Evolutionary conservation across 1,140 invertebrate genomes (phyloP).

Genomic region (Zelostemma sp.): DNA sequence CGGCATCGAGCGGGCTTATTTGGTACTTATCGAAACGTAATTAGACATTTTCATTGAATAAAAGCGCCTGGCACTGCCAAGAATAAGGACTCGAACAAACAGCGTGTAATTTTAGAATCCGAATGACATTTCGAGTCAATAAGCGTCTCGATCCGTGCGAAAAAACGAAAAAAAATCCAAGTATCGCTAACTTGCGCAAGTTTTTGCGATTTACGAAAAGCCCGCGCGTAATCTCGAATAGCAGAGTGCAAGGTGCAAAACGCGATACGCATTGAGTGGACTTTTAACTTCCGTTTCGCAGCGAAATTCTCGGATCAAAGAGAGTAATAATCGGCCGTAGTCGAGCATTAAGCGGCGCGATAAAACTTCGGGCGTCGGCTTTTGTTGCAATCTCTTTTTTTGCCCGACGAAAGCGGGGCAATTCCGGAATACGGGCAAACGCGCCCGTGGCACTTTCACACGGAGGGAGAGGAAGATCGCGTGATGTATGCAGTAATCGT

Average conservation of each 20-base stretch:
- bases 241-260: background rate
- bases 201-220: background rate
- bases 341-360: conserved; percentile 6
- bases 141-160: background rate
- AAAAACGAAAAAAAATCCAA: background rate
- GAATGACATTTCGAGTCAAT: background rate
- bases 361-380: background rate
- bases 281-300: background rate
- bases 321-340: conserved; percentile 6
- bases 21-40: background rate
- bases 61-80: background rate
- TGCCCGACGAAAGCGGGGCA: conserved; percentile 46
- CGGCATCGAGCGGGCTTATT: background rate
- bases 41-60: conserved; percentile 16
- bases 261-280: background rate
- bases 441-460: conserved; percentile 51
- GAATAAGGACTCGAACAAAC: conserved; percentile 20
- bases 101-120: conserved; percentile 2
- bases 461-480: conserved; percentile 38
- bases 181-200: background rate
- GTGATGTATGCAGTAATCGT: conserved; percentile 47
- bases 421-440: conserved; percentile 48
- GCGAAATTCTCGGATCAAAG: conserved; percentile 3
- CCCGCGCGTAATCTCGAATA: background rate
- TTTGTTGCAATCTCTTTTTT: conserved; percentile 17